Evolutionary conservation across 2,797 vertebrate genomes (phyloP), one percentile per base, ranked within the genome.

Genomic region (Rousettus madagascariensis): DNA sequence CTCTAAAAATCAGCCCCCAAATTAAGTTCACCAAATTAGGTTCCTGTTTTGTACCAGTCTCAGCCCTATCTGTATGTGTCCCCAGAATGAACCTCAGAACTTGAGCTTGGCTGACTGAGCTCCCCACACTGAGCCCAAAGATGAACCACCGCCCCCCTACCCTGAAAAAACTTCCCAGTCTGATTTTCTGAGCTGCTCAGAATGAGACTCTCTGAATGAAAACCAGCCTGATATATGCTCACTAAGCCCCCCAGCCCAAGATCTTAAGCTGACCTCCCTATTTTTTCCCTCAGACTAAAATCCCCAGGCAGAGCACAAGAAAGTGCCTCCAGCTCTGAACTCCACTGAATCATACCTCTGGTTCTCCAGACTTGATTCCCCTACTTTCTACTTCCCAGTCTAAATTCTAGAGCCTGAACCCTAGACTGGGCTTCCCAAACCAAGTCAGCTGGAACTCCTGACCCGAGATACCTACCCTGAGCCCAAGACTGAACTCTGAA

Each of bases 41-140:
- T 90, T 94, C 86, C 86, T 94, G 30, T 95, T 95, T 94, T 90
- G 12, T 77, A 82, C 28, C 61, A 90, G 61, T 93, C 30, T 59
- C 38, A 75, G 75, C 57, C 36, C 19, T 86, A 79, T 72, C 38
- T 49, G 49, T 49, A 49, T 36, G 36, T 82, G 66, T 36, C 41
- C 46, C 82, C n/a, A 89, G 55, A 78, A 82, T 41, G 75, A 87
- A 86, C 72, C 6, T 97, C 30, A 90, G 71, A 80, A 41, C 55
- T 65, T 86, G 55, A 90, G 43, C 38, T 61, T 79, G 65, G 59
- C 65, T 5, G 6, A n/a, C 22, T 71, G 41, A 87, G 38, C 26
- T 84, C 69, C 36, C 53, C 55, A 71, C 43, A 77, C 33, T 83
- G 51, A 91, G 38, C 19, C 28, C 85, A 93, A 57, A 90, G 57